Percentiles rank a stretch among this genome's conserved stretches.
Evolutionary conservation across 2,888 invertebrate species (phyloP).

Genomic region (Netelia fuscicornis): DNA sequence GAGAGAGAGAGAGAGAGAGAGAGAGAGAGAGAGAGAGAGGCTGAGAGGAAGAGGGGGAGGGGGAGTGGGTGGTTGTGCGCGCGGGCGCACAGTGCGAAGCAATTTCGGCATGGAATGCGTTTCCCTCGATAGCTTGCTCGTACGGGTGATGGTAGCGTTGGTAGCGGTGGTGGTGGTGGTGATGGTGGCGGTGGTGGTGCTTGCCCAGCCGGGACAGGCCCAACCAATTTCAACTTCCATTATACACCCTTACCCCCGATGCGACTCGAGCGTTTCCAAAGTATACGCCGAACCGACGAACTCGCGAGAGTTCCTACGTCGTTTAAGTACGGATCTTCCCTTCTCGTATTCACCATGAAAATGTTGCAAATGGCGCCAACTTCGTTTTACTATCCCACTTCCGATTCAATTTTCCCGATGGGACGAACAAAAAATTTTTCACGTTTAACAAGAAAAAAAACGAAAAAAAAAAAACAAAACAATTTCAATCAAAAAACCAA

Average conservation of each 20-base stretch:
- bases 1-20: no score
- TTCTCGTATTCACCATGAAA: no score
- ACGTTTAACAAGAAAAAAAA: not conserved
- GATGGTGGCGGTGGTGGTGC: conserved; percentile 72
- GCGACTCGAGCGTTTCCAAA: conserved; percentile 80
- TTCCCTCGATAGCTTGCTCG: conserved; percentile 82
- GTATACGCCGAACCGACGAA: conserved; percentile 51
- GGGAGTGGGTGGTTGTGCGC: conserved; percentile 9
- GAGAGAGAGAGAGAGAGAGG: no score
- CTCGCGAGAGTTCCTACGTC: not conserved
- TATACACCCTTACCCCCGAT: conserved; percentile 76
- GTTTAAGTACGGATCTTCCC: no score
- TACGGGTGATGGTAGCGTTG: conserved; percentile 49
- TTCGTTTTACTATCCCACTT: not conserved
- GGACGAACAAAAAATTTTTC: not conserved
- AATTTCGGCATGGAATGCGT: conserved; percentile 84
- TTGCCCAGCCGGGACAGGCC: conserved; percentile 83
- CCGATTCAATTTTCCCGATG: not conserved
- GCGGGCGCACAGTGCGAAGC: conserved; percentile 79
- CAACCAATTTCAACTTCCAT: conserved; percentile 85
- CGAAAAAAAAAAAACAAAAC: conserved; percentile 8
- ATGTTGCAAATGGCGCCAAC: no score
- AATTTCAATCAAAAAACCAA: not conserved
- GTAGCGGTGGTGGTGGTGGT: conserved; percentile 22
- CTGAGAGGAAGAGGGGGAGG: conserved; percentile 4